phyloP scores from a whole-genome alignment of 1,140 invertebrate species.

The Homarus americanus region DNA sequence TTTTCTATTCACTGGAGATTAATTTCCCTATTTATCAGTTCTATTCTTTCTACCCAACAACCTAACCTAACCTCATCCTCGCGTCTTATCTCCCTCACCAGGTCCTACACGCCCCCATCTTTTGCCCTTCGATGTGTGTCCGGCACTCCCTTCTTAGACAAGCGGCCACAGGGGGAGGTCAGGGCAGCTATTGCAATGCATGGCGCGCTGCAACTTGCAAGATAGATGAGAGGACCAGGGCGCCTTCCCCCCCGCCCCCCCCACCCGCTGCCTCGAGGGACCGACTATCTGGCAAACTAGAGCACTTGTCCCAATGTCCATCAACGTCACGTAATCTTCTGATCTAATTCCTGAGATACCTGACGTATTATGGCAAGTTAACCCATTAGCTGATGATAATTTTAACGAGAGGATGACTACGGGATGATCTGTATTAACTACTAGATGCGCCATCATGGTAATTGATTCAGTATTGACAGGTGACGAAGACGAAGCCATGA shows the following conservation, averaged over 20 bases:
- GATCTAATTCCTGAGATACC: not conserved
- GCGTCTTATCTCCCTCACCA: no score
- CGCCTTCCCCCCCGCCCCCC: not conserved
- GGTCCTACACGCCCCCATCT: no score
- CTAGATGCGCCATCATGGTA: not conserved
- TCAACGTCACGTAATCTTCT: no score
- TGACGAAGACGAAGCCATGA: not conserved
- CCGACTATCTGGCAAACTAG: conserved; percentile 17
- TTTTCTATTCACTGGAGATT: no score
- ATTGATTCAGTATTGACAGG: not conserved
- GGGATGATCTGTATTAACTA: not conserved
- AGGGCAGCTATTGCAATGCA: conserved; percentile 29
- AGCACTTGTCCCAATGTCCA: conserved; percentile 28
- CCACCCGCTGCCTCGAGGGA: not conserved
- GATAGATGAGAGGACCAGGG: conserved; percentile 26
- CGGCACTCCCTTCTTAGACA: not conserved
- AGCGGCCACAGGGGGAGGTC: not conserved
- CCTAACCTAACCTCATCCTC: no score
- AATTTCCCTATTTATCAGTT: no score
- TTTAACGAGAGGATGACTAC: not conserved
- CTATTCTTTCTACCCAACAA: no score
- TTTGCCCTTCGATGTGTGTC: not conserved
- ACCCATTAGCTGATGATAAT: not conserved
- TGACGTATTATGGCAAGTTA: not conserved
- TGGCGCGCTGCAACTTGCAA: conserved; percentile 15